Evolutionary conservation across 1,140 invertebrate species (phyloP), one percentile per base, ranked within the genome.

Genomic region (Panulirus ornatus): DNA sequence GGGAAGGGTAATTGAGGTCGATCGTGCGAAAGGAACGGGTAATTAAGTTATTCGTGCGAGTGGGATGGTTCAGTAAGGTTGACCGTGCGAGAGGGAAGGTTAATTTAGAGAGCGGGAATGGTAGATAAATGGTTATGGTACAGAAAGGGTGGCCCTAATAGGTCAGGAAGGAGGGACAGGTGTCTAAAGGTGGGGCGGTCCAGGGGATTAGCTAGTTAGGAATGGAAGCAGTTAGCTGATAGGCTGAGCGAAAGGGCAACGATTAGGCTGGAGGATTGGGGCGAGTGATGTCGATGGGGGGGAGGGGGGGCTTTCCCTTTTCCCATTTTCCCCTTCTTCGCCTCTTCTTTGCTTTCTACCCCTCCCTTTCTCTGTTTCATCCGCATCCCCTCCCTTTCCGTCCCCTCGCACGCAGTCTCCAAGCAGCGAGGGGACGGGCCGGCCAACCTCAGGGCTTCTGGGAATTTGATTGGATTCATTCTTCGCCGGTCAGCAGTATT

Each of bases 401-500:
- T 16, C 16, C 34, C 34, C 34, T 36, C 71, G 6, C 71, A 19
- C 34, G 16, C 0, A 2, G 2, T 75, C 27, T 78, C 11, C 66
- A 30, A 70, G 66, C 3, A n/a, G 44, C 44, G 38, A 2, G 40
- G 34, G 14, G 75, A 78, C 11, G 47, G 44, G 42, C 38, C 27
- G 75, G n/a, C 75, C 75, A 78, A 66, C 5, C n/a, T 36, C 19
- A 27, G 3, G 42, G 44, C 1, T 47, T 22, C 47, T 47, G 76
- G 42, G 76, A 79, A 79, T 79, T 51, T 79, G 76, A 79, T 79
- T 79, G 76, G 51, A 44, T 79, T 79, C 51, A 79, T 51, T 51
- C 76, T 44, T 30, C 42, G 42, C 30, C 44, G 44, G 76, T 79
- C 76, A 79, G 44, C 76, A 79, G 19, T 79, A 47, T 51, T 79